phyloP scores from a whole-genome alignment of 2,888 invertebrate species.

The Halictus quadricinctus region DNA sequence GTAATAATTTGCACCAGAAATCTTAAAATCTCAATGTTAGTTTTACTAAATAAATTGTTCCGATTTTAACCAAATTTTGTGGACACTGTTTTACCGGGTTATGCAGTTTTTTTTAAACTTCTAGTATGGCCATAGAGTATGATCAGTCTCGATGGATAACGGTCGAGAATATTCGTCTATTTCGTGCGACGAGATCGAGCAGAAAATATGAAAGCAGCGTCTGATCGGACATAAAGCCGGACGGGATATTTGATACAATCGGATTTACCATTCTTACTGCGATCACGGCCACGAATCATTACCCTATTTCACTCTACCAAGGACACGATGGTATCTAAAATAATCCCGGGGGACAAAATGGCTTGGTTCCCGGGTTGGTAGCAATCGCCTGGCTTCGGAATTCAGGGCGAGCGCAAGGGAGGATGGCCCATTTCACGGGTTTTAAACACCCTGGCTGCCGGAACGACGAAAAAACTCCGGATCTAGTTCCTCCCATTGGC shows the following conservation, averaged over 20 bases:
- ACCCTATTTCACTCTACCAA: not conserved
- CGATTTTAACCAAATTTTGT: too few species aligned
- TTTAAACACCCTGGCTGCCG: constrained; percentile 59
- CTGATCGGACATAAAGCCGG: not conserved
- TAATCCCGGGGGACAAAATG: constrained; percentile 34
- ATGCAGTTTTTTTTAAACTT: too few species aligned
- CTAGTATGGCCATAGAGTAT: too few species aligned
- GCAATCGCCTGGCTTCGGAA: constrained; percentile 20
- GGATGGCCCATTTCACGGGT: constrained; percentile 64
- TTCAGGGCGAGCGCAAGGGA: constrained; percentile 19
- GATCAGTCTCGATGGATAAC: not conserved
- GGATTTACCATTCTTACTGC: not conserved
- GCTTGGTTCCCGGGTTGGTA: not conserved
- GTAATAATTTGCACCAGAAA: too few species aligned
- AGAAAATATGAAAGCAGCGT: not conserved
- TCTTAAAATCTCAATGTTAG: too few species aligned
- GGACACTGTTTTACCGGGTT: too few species aligned
- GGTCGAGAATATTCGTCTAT: not conserved
- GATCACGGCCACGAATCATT: constrained; percentile 17
- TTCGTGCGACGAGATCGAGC: not conserved
- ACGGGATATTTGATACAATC: not conserved
- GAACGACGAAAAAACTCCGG: constrained; percentile 32
- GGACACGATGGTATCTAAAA: constrained; percentile 17
- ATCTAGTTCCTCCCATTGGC: constrained; percentile 49
- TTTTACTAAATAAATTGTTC: too few species aligned